phyloP scores from a whole-genome alignment of 1,140 invertebrate genomes.

The Cotesia chilonis region DNA sequence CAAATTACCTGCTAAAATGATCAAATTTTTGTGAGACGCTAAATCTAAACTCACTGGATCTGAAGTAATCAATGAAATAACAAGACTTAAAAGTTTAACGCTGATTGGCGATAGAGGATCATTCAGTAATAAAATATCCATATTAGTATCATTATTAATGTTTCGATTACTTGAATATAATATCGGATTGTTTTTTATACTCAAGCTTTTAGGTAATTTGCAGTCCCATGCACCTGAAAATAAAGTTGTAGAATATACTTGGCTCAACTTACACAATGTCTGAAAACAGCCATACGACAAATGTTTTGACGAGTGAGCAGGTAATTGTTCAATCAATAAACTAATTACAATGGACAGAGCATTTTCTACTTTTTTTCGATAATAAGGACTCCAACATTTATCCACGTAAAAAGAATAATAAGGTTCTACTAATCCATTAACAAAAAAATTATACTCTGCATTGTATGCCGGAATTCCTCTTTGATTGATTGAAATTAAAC shows the following conservation, averaged over 20 bases:
- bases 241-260: constrained; percentile 63
- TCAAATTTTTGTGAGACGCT: constrained; percentile 70
- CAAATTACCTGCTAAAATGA: constrained; percentile 73
- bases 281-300: constrained; percentile 68
- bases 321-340: constrained; percentile 52
- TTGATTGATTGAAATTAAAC: constrained; percentile 58
- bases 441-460: constrained; percentile 49
- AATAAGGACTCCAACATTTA: constrained; percentile 34
- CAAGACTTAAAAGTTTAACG: constrained; percentile 61
- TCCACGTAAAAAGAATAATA: constrained; percentile 44
- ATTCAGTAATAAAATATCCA: constrained; percentile 35
- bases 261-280: constrained; percentile 63
- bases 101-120: constrained; percentile 47
- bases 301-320: constrained; percentile 55
- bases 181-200: constrained; percentile 44
- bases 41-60: constrained; percentile 73
- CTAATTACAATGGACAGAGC: constrained; percentile 50
- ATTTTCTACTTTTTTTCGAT: constrained; percentile 45
- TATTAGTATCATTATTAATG: constrained; percentile 46
- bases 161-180: constrained; percentile 42
- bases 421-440: constrained; percentile 51
- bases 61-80: constrained; percentile 68
- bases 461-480: constrained; percentile 50
- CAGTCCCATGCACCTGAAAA: constrained; percentile 68
- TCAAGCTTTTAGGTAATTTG: constrained; percentile 40